Evolutionary conservation across 2,888 invertebrate species (phyloP).

Genomic region (Drosophila pseudotakahashii): DNA sequence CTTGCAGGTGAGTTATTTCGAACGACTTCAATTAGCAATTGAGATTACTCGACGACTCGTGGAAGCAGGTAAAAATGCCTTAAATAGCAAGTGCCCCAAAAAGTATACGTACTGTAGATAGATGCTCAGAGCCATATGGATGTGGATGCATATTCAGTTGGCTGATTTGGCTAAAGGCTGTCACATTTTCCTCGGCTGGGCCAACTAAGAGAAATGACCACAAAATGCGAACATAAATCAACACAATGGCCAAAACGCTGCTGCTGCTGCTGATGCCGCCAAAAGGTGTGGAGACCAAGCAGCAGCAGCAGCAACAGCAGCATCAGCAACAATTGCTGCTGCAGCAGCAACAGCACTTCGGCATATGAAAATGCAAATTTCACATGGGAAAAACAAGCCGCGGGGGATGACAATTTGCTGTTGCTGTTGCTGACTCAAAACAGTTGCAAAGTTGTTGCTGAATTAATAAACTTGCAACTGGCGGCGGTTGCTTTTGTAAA

Average conservation of each 20-base stretch:
- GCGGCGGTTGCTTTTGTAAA: slow-evolving; percentile 73
- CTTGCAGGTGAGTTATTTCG: slow-evolving; percentile 64
- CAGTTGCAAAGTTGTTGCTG: slow-evolving; percentile 68
- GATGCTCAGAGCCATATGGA: slow-evolving; percentile 8
- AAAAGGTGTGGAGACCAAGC: slow-evolving; percentile 49
- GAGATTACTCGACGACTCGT: slow-evolving; percentile 38
- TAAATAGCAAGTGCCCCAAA: slow-evolving; percentile 52
- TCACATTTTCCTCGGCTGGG: slow-evolving; percentile 61
- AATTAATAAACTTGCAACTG: slow-evolving; percentile 79
- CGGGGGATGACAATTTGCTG: slow-evolving; percentile 75
- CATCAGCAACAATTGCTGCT: slow-evolving; percentile 22
- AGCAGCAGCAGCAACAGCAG: slow-evolving; percentile 15
- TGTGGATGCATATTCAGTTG: slow-evolving; percentile 48
- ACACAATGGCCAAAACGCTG: slow-evolving; percentile 62
- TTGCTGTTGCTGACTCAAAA: slow-evolving; percentile 62
- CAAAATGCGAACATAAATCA: slow-evolving; percentile 77
- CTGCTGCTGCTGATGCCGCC: slow-evolving; percentile 41
- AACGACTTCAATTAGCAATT: slow-evolving; percentile 43
- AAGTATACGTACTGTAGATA: slow-evolving; percentile 8
- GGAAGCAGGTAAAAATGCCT: slow-evolving; percentile 56
- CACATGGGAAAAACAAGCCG: slow-evolving; percentile 75
- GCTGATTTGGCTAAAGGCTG: slow-evolving; percentile 73
- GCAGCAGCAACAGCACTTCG: slow-evolving; percentile 25
- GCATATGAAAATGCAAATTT: slow-evolving; percentile 55
- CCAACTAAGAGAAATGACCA: slow-evolving; percentile 69